phyloP scores from a whole-genome alignment of 2,888 invertebrate species.

The Hymenopus coronatus region DNA sequence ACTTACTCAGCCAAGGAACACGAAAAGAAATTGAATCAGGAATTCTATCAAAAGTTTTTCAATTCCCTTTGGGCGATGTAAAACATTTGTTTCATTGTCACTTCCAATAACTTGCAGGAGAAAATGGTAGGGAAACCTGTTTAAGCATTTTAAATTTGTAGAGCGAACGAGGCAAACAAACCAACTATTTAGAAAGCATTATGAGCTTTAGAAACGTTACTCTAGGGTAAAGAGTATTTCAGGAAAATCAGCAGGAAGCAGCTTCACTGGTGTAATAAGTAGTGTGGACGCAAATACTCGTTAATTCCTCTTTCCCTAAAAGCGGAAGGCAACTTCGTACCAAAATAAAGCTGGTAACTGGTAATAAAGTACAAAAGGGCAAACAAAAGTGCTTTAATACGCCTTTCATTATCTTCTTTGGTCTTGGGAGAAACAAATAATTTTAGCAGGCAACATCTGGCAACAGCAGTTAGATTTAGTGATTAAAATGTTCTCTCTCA shows the following conservation, averaged over 20 bases:
- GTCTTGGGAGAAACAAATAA: too few species aligned
- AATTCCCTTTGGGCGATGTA: neutral
- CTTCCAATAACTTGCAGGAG: neutral
- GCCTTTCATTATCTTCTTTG: too few species aligned
- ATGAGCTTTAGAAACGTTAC: neutral
- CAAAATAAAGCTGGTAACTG: too few species aligned
- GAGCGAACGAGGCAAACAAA: too few species aligned
- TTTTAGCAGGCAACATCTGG: too few species aligned
- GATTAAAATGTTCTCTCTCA: too few species aligned
- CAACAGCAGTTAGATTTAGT: too few species aligned
- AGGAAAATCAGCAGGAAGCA: neutral
- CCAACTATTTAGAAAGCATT: neutral
- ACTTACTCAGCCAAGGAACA: too few species aligned
- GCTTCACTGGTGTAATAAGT: neutral
- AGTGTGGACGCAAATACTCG: neutral
- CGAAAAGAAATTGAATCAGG: neutral
- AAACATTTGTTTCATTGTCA: neutral
- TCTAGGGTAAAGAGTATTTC: neutral
- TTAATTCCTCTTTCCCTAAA: neutral
- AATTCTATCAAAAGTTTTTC: neutral
- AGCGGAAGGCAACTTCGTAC: too few species aligned
- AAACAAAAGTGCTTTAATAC: too few species aligned
- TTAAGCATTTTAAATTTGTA: too few species aligned
- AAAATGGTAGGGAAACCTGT: neutral
- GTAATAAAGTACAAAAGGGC: too few species aligned